These are phyloP conservation scores for Garrulus glandarius DNA, from an alignment of 2,797 vertebrate species.

Conservation along the genomic window DNA sequence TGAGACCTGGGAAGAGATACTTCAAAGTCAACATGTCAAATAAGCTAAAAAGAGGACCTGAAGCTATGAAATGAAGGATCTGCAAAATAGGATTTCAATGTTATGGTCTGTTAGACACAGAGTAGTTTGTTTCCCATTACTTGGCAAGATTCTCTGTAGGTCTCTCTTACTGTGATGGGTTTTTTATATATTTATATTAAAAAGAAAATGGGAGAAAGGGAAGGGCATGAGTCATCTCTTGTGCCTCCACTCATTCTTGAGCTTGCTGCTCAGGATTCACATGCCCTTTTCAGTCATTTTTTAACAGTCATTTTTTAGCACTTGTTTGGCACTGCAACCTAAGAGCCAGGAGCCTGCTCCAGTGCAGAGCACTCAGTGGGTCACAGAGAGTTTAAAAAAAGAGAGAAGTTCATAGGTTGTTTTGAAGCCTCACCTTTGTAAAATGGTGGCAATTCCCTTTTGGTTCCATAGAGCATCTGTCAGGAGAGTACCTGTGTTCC, in stretches of 20 bases:
- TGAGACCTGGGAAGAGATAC: neutral
- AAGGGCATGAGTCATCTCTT: neutral
- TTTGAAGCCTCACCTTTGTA: neutral
- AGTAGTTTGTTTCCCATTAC: neutral
- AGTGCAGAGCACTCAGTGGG: neutral
- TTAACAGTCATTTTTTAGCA: neutral
- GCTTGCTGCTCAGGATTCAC: neutral
- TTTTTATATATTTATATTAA: neutral
- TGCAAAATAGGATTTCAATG: neutral
- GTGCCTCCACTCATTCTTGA: neutral
- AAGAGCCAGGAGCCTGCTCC: neutral
- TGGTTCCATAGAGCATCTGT: neutral
- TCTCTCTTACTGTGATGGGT: neutral
- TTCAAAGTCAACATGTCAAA: neutral
- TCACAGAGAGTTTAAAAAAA: neutral
- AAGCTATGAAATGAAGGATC: neutral
- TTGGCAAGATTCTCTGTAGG: neutral
- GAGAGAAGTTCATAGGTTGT: neutral
- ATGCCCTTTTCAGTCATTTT: neutral
- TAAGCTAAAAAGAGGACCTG: neutral
- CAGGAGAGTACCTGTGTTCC: neutral
- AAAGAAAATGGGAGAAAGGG: neutral
- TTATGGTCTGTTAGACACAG: neutral
- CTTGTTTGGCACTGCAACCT: neutral
- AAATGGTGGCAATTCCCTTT: neutral